Percentiles rank a stretch among this genome's conserved stretches.
phyloP scores from a whole-genome alignment of 2,888 invertebrate genomes.

The Dorcus hopei region DNA sequence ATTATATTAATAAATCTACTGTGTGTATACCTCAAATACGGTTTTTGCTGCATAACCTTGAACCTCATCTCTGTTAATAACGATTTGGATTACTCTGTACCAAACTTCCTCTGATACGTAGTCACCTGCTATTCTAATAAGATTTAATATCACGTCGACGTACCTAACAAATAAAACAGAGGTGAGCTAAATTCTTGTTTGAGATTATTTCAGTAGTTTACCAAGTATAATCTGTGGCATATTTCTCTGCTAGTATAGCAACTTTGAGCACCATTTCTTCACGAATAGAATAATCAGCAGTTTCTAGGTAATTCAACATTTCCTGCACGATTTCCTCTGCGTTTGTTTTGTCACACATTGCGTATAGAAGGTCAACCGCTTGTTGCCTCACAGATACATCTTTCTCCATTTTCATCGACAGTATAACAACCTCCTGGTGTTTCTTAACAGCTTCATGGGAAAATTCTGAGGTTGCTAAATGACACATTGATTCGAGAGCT shows the following conservation, averaged over 20 bases:
- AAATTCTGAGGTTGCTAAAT: constrained; percentile 97
- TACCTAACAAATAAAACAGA: constrained; percentile 46
- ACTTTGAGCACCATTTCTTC: constrained; percentile 99
- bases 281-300: constrained; percentile 98
- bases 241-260: constrained; percentile 98
- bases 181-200: background rate
- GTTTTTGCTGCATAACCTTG: constrained; percentile 99
- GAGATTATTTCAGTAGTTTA: constrained; percentile 43
- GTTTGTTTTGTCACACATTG: constrained; percentile 99
- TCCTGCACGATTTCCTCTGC: constrained; percentile 99
- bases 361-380: constrained; percentile 96
- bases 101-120: constrained; percentile 99
- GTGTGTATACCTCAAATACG: constrained; percentile 80
- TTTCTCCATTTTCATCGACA: constrained; percentile 98
- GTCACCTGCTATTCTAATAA: constrained; percentile 98
- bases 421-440: constrained; percentile 98
- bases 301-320: constrained; percentile 98
- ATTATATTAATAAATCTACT: background rate
- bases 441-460: constrained; percentile 99
- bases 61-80: constrained; percentile 98
- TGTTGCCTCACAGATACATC: constrained; percentile 97
- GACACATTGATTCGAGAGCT: constrained; percentile 98
- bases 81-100: constrained; percentile 99
- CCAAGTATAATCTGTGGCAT: constrained; percentile 99
- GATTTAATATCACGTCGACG: constrained; percentile 95